A percentile compares a stretch with the other conserved stretches of the same genome.
phyloP scores from a whole-genome alignment of 2,797 vertebrate genomes.

The Sebastes taczanowskii region DNA sequence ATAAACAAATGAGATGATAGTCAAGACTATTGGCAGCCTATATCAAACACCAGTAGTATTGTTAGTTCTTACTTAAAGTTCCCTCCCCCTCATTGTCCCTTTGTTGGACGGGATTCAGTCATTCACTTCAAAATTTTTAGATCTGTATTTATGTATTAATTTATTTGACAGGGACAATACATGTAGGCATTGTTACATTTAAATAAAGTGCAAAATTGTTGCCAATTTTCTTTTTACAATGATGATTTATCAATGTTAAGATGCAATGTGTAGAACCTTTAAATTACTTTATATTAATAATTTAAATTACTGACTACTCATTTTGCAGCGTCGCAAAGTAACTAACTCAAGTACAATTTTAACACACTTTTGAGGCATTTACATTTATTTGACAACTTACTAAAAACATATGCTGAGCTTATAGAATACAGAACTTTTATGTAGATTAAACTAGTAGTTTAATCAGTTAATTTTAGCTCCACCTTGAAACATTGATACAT shows the following conservation, averaged over 20 bases:
- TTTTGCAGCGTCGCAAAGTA: background rate
- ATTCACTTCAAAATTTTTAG: too few species aligned
- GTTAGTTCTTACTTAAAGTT: background rate
- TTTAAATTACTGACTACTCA: background rate
- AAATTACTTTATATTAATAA: background rate
- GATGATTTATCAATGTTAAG: too few species aligned
- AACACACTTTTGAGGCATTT: too few species aligned
- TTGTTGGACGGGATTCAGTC: background rate
- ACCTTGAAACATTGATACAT: background rate
- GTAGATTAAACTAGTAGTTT: background rate
- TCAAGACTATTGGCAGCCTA: background rate
- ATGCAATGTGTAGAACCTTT: background rate
- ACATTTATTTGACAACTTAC: background rate
- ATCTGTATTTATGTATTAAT: too few species aligned
- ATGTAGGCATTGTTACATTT: too few species aligned
- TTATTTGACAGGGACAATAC: too few species aligned
- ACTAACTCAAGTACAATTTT: too few species aligned
- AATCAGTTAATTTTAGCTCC: background rate
- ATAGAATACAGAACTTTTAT: background rate
- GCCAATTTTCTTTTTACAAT: too few species aligned
- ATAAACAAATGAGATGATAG: background rate
- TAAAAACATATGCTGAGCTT: background rate
- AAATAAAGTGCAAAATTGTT: too few species aligned
- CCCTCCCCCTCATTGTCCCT: background rate
- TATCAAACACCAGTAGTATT: background rate